Evolutionary conservation across 2,113 vertebrate genomes (phyloP).

Genomic region (Caranx ignobilis): DNA sequence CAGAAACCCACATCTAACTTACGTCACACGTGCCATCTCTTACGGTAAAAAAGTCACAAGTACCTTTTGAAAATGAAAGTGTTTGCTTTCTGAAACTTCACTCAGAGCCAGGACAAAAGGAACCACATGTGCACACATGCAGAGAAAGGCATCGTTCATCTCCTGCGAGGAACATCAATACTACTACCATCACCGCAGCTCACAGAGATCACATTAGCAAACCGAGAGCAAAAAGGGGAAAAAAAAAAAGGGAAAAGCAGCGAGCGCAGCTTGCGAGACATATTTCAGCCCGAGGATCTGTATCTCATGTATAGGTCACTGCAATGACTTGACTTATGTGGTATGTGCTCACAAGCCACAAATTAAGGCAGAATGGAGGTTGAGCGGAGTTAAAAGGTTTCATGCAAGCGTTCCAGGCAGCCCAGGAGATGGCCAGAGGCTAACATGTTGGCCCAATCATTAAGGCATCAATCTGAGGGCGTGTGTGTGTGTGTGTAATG

Average conservation of each 20-base stretch:
- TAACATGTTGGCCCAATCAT: conserved; percentile 75
- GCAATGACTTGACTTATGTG: conserved; percentile 66
- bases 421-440: conserved; percentile 65
- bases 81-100: background rate
- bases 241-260: conserved; percentile 34
- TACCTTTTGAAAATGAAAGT: background rate
- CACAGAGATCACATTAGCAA: conserved; percentile 38
- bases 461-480: conserved; percentile 57
- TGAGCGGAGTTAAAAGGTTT: conserved; percentile 62
- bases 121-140: background rate
- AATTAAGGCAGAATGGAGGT: conserved; percentile 44
- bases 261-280: conserved; percentile 53
- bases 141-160: conserved; percentile 10
- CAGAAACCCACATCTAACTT: background rate
- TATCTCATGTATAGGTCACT: conserved; percentile 57
- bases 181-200: conserved; percentile 37
- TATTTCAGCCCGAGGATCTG: conserved; percentile 61
- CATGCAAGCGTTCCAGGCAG: conserved; percentile 44
- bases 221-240: conserved; percentile 61
- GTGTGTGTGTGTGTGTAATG: conserved; percentile 14
- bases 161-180: conserved; percentile 16
- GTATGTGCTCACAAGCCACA: conserved; percentile 73
- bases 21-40: background rate
- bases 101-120: background rate
- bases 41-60: background rate